phyloP scores from a whole-genome alignment of 2,888 invertebrate genomes.

The Macaria notata region DNA sequence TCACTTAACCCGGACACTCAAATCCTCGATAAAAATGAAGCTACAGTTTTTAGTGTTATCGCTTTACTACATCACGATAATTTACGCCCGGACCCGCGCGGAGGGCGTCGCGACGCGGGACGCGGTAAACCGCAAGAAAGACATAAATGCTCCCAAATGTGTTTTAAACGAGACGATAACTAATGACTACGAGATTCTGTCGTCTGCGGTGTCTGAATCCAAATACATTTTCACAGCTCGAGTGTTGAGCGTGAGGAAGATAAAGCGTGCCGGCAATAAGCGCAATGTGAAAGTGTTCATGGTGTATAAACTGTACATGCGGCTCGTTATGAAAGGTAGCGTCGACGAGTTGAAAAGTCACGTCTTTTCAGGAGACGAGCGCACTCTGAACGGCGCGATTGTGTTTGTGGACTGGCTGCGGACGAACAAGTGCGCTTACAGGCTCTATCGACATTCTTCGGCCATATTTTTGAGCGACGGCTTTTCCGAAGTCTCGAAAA shows the following conservation, averaged over 20 bases:
- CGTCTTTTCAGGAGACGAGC: slow-evolving; percentile 67
- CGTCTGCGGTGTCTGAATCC: slow-evolving; percentile 78
- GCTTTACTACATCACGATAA: slow-evolving; percentile 60
- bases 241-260: slow-evolving; percentile 75
- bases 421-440: slow-evolving; percentile 75
- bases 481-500: slow-evolving; percentile 56
- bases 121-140: slow-evolving; percentile 69
- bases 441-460: slow-evolving; percentile 74
- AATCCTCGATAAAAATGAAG: slow-evolving; percentile 64
- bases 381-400: slow-evolving; percentile 72
- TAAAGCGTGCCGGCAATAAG: slow-evolving; percentile 63
- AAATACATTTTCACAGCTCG: slow-evolving; percentile 79
- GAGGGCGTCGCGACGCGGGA: slow-evolving; percentile 68
- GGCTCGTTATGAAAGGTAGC: slow-evolving; percentile 72
- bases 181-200: slow-evolving; percentile 80
- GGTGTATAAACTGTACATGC: slow-evolving; percentile 73
- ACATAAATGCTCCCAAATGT: slow-evolving; percentile 74
- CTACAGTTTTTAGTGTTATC: slow-evolving; percentile 66
- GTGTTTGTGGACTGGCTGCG: slow-evolving; percentile 74
- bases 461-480: slow-evolving; percentile 78
- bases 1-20: slow-evolving; percentile 39
- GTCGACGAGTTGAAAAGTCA: slow-evolving; percentile 66
- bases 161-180: slow-evolving; percentile 79
- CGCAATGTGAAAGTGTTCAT: slow-evolving; percentile 69
- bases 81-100: slow-evolving; percentile 64